phyloP scores from a whole-genome alignment of 2,113 vertebrate species.

The Petroica traversi region DNA sequence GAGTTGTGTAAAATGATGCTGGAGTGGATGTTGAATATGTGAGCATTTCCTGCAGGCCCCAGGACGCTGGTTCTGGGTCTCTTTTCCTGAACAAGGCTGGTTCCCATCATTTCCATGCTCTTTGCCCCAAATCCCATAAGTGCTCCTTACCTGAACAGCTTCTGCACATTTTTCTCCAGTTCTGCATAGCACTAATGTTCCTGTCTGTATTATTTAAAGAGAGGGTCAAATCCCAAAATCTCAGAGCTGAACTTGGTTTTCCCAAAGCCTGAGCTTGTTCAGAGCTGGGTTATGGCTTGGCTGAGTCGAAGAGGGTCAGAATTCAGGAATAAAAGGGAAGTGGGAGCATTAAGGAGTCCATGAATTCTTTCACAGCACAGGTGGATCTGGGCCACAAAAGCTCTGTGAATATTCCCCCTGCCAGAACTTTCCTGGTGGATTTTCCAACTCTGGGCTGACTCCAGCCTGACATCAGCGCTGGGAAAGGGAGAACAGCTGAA shows the following conservation, averaged over 20 bases:
- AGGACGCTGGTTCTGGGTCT: neutral
- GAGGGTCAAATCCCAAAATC: neutral
- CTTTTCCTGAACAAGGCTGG: neutral
- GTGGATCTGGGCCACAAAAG: neutral
- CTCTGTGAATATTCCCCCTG: neutral
- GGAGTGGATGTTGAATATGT: fast-evolving
- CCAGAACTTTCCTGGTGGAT: neutral
- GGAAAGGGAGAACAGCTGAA: neutral
- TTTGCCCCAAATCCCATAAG: neutral
- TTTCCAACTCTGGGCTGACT: neutral
- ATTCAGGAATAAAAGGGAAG: neutral
- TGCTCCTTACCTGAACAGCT: neutral
- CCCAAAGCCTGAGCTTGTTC: neutral
- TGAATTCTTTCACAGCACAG: neutral
- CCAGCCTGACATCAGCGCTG: neutral
- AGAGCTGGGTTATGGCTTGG: neutral
- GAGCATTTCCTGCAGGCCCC: neutral
- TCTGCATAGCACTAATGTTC: neutral
- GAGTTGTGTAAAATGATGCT: neutral
- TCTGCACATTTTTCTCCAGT: neutral
- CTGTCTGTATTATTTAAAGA: neutral
- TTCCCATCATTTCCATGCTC: neutral
- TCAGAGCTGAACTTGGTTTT: neutral
- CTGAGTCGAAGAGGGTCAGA: neutral
- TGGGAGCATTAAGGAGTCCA: neutral